phyloP scores from a whole-genome alignment of 2,113 vertebrate genomes.

The Fregata magnificens region DNA sequence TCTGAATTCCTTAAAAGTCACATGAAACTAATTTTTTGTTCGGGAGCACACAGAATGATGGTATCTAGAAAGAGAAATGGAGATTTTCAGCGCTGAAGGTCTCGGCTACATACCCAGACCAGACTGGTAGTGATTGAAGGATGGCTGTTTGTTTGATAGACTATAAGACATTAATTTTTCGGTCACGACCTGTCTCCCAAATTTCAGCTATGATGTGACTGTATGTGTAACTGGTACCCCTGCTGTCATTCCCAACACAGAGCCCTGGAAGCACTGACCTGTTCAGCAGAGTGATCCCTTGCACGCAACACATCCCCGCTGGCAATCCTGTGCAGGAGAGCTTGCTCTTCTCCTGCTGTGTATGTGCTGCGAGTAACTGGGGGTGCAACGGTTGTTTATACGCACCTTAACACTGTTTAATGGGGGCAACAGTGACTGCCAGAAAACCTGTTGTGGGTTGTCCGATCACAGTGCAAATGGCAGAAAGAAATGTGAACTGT shows the following conservation, averaged over 20 bases:
- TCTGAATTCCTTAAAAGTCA: neutral
- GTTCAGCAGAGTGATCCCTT: neutral
- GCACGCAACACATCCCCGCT: rapidly evolving
- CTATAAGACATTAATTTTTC: neutral
- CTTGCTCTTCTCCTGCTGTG: neutral
- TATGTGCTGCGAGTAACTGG: neutral
- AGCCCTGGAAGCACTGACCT: neutral
- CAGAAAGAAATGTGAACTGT: neutral
- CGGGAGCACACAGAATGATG: neutral
- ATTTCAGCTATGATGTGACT: neutral
- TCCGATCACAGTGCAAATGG: neutral
- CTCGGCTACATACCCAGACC: neutral
- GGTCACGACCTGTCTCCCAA: neutral
- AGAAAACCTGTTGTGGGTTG: neutral
- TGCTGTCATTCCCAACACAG: neutral
- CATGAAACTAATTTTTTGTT: neutral
- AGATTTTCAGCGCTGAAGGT: neutral
- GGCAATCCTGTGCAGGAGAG: neutral
- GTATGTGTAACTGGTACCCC: neutral
- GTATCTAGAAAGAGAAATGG: neutral
- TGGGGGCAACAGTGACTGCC: neutral
- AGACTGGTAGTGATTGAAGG: neutral
- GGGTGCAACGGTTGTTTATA: neutral
- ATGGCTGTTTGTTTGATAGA: neutral
- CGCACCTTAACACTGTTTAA: neutral